Base-by-base conservation (phyloP, 1,140 invertebrate genomes). In the Gryllus bimaculatus region DNA sequence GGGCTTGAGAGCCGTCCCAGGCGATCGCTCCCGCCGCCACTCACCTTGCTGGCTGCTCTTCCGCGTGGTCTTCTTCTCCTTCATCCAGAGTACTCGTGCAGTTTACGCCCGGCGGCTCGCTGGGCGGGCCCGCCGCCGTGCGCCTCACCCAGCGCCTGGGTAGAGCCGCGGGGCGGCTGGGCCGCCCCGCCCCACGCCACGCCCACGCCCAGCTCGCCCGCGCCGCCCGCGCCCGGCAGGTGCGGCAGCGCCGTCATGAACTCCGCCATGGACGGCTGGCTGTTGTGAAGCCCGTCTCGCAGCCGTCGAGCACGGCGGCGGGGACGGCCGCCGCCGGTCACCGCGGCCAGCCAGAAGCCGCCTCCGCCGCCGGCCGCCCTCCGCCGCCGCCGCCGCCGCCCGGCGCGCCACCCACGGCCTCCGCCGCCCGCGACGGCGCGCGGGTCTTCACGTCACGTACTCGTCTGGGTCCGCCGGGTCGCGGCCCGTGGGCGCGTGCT, bases 31-130 rank as follows among this genome's bases (percentile, higher is more conserved):
- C 26, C 5, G 26, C 26, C 26, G 54, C 10, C 54, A 66, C 89
- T 91, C 88, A 96, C 95, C 94, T 94, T 96, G 95, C 86, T 96
- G 95, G 84, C 89, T 92, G 85, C 88, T 92, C 86, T 98, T 97
- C 82, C 95, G 90, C 2, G 95, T 94, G 4, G 95, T 96, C 87
- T 98, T 98, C 89, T 98, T 98, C 87, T 98, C 96, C 85, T 97
- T 97, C 96, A 98, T 97, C 96, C 96, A 98, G 0, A 95, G 85
- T 96, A 98, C 84, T 97, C 95, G 26, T 95, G 94, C 76, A 96
- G 84, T 93, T 93, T 82, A 93, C 91, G 26, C 91, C 91, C 0
- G 88, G 87, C 7, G 89, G 86, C 79, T n/a, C 86, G 89, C 26
- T 84, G 88, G 86, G 89, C 84, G 88, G 89, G n/a, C 83, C n/a